Percentiles rank a stretch among this genome's conserved stretches.
Evolutionary conservation across 1,140 invertebrate species (phyloP).

Genomic region (Drosophila subobscura): DNA sequence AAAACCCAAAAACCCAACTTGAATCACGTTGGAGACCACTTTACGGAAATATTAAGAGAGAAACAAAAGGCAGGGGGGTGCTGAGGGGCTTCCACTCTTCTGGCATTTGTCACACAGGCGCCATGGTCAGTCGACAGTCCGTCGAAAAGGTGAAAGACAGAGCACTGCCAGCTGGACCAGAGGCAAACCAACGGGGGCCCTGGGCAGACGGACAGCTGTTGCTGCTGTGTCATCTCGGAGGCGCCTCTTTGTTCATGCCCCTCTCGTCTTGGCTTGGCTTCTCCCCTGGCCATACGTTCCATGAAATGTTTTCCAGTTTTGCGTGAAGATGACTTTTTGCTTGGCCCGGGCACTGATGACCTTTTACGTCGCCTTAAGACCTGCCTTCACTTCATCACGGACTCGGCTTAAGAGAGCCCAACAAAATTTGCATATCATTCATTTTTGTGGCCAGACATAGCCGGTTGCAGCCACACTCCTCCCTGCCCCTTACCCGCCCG

Average conservation of each 20-base stretch:
- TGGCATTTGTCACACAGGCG: slow-evolving; percentile 55
- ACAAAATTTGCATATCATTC: slow-evolving; percentile 75
- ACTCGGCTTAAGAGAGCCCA: slow-evolving; percentile 21
- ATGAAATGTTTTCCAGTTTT: slow-evolving; percentile 39
- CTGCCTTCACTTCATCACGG: slow-evolving; percentile 63
- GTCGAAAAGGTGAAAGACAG: slow-evolving; percentile 67
- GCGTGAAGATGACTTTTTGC: slow-evolving; percentile 65
- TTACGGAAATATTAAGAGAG: slow-evolving; percentile 25
- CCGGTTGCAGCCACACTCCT: background rate
- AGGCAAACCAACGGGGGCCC: background rate
- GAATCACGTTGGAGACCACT: slow-evolving; percentile 11
- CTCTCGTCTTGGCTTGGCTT: background rate
- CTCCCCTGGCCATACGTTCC: background rate
- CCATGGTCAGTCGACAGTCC: slow-evolving; percentile 53
- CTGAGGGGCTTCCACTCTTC: background rate
- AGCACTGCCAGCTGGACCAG: slow-evolving; percentile 27
- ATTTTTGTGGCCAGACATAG: slow-evolving; percentile 28
- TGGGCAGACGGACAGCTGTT: slow-evolving; percentile 20
- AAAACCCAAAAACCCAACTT: slow-evolving; percentile 11
- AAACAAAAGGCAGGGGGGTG: background rate
- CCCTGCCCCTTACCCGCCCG: no score
- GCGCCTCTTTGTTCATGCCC: slow-evolving; percentile 64
- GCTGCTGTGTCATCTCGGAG: slow-evolving; percentile 72
- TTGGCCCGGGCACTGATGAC: slow-evolving; percentile 58
- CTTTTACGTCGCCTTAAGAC: slow-evolving; percentile 72